Base-by-base conservation (phyloP, 1,140 invertebrate species). In the Lepidurus packardi region DNA sequence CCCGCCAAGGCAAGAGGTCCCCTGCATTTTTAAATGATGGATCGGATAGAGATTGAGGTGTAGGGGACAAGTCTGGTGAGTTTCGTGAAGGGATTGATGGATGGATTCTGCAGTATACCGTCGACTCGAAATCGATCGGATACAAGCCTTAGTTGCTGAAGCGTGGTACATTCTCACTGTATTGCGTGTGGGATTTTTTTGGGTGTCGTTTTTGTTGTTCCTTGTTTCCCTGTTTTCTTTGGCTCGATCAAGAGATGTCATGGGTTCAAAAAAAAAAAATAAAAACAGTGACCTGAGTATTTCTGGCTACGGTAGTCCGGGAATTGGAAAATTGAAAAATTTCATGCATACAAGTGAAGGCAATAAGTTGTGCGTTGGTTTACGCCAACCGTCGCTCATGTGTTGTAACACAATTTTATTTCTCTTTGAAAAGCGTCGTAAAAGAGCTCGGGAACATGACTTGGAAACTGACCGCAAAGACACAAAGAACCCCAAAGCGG, bases 151-250 rank as follows among this genome's bases (percentile, higher is more conserved):
- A 34, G 2, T 34, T 34, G 34, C 34, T 34, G 34, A 34, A 34
- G 34, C 34, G 34, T 34, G 34, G 34, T 34, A 34, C 34, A 4
- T 34, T 34, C 34, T 4, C 34, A 34, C 7, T 42, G 16, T 41
- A 43, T 75, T 11, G 16, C 43, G 5, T 75, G 42, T 75, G 74
- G 74, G 41, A 75, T 43, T 75, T 75, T 75, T 41, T 16, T n/a
- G n/a, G 10, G 10, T 11, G 16, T 42, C 7, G 34, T 75, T 16
- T 43, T 21, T 10, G 24, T 74, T 74, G 10, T 74, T 74, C 41
- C 73, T 74, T 3, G 16, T 34, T 73, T 73, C 53, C 21, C 41
- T 74, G 24, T 74, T 74, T 74, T 9, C 10, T 6, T 73, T 73
- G 73, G n/a, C 1, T 74, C n/a, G 73, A 11, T 25, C 73, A 74